phyloP scores from a whole-genome alignment of 2,888 invertebrate species.

The Stenchaetothrips biformis region DNA sequence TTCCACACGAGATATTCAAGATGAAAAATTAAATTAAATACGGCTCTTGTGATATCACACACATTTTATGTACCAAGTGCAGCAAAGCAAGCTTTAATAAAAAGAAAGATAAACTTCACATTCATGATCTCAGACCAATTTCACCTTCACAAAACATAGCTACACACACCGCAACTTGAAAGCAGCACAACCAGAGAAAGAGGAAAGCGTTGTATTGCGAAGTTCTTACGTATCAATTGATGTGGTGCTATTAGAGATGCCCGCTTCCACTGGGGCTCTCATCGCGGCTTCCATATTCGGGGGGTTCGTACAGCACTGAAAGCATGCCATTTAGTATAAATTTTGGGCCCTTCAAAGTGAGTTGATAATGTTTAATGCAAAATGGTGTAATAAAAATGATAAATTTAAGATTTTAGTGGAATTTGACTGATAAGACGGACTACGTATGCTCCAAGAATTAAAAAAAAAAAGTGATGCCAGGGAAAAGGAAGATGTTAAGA shows the following conservation, averaged over 20 bases:
- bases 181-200: not conserved
- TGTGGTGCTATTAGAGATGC: slow-evolving; percentile 17
- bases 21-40: too few relatives aligned
- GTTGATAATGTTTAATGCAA: too few relatives aligned
- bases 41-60: too few relatives aligned
- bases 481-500: not conserved
- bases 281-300: slow-evolving; percentile 2
- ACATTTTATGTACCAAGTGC: too few relatives aligned
- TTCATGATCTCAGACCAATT: too few relatives aligned
- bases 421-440: too few relatives aligned
- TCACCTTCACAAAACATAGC: not conserved
- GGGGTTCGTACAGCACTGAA: slow-evolving; percentile 20
- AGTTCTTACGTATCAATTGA: slow-evolving; percentile 12
- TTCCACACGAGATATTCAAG: too few relatives aligned
- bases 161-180: not conserved
- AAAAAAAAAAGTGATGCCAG: not conserved
- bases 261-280: slow-evolving; percentile 20
- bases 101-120: too few relatives aligned
- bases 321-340: not conserved
- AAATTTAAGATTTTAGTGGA: not conserved
- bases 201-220: not conserved
- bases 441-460: too few relatives aligned
- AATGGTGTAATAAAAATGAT: not conserved
- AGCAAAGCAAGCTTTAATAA: too few relatives aligned
- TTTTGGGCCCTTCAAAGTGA: not conserved